Conservation (phyloP, 2,888 invertebrate genomes). For the Metalampra italica region DNA sequence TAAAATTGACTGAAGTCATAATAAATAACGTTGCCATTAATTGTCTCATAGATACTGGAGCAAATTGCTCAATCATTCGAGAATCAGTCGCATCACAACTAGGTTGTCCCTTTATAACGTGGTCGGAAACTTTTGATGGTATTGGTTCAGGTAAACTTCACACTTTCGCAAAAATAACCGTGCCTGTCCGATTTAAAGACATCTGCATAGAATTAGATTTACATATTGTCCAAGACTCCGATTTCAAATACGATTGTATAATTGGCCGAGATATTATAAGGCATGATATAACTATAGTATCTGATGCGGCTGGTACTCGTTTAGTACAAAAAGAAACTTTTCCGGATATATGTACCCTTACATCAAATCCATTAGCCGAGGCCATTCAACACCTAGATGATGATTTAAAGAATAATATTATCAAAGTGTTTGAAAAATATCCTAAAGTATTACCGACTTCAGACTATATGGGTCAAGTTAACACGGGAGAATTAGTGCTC, state of each 20-base stretch:
- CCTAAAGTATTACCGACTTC: not conserved
- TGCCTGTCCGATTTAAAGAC: conserved; percentile 18
- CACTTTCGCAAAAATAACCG: conserved; percentile 11
- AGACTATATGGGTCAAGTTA: conserved; percentile 7
- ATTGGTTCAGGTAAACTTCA: conserved; percentile 12
- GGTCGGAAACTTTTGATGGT: conserved; percentile 10
- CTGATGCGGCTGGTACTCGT: conserved; percentile 9
- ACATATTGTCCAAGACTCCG: conserved; percentile 10
- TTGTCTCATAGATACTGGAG: conserved; percentile 19
- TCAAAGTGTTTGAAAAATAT: not conserved
- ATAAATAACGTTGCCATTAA: conserved; percentile 10
- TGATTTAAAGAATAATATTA: not conserved
- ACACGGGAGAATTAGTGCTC: conserved; percentile 16
- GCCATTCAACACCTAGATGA: not conserved
- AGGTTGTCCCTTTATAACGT: conserved; percentile 2
- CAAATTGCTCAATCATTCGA: not conserved
- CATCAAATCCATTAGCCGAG: too few species aligned
- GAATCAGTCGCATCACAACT: not conserved
- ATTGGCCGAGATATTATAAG: conserved; percentile 5
- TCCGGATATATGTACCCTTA: too few species aligned
- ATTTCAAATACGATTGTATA: not conserved
- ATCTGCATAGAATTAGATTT: conserved; percentile 19
- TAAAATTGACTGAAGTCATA: conserved; percentile 11
- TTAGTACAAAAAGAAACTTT: not conserved
- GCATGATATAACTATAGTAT: conserved; percentile 14